Evolutionary conservation across 2,888 invertebrate species (phyloP).

Genomic region (Leptodirus hochenwartii): DNA sequence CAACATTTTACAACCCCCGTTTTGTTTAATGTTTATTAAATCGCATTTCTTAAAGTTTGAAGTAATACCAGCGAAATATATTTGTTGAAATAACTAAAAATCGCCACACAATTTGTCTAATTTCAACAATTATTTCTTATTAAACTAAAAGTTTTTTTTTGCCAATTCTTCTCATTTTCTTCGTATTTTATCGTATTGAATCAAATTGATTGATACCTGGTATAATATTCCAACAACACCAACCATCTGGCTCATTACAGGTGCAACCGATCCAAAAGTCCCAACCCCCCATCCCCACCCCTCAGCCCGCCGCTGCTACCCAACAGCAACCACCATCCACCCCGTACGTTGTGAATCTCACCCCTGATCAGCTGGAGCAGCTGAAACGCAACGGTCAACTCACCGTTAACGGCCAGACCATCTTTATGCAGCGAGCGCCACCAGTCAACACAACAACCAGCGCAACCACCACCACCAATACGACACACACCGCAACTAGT

Average conservation of each 20-base stretch:
- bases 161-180: too few species aligned
- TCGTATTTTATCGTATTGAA: slow-evolving; percentile 12
- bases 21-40: too few species aligned
- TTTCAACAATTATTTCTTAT: too few species aligned
- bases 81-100: too few species aligned
- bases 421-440: slow-evolving; percentile 25
- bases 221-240: slow-evolving; percentile 4
- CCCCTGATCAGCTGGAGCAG: slow-evolving; percentile 27
- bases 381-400: slow-evolving; percentile 26
- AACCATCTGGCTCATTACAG: slow-evolving; percentile 8
- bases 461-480: slow-evolving; percentile 4
- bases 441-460: slow-evolving; percentile 9
- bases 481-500: slow-evolving; percentile 11
- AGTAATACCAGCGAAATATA: too few species aligned
- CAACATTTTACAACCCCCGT: too few species aligned
- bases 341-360: slow-evolving; percentile 28
- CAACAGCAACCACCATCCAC: slow-evolving; percentile 19
- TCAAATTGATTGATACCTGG: too few species aligned
- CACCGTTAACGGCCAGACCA: slow-evolving; percentile 28
- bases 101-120: too few species aligned
- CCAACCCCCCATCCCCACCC: slow-evolving; percentile 26
- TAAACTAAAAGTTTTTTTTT: too few species aligned
- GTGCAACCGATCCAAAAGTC: slow-evolving; percentile 26
- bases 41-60: too few species aligned
- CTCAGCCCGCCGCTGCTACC: slow-evolving; percentile 13